Conservation (phyloP, 2,797 vertebrate genomes). For the Bradypodion ventrale region DNA sequence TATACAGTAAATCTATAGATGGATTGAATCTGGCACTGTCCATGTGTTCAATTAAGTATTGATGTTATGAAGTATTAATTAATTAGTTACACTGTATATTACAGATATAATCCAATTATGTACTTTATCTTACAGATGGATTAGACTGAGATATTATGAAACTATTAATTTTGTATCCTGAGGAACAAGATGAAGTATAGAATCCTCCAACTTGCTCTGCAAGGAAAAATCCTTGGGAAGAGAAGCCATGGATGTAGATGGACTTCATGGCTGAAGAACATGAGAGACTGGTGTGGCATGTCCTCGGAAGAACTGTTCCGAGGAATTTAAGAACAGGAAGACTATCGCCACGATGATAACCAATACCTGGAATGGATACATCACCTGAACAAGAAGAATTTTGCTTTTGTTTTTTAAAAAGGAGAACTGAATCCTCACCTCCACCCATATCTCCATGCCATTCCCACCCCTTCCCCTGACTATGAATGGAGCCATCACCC, state of each 20-base stretch:
- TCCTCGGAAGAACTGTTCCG: too few species aligned
- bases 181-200: too few species aligned
- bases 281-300: too few species aligned
- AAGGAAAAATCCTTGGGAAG: too few species aligned
- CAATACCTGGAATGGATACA: too few species aligned
- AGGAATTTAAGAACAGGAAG: too few species aligned
- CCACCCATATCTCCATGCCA: not conserved
- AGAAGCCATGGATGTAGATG: too few species aligned
- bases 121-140: not conserved
- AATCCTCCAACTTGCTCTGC: too few species aligned
- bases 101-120: not conserved
- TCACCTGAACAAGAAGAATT: not conserved
- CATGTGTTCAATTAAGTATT: not conserved
- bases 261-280: too few species aligned
- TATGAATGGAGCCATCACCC: conserved; percentile 63
- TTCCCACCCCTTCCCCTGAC: not conserved
- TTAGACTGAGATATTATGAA: not conserved
- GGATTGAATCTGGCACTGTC: not conserved
- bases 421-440: too few species aligned
- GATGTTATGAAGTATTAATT: not conserved
- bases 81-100: not conserved
- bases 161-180: too few species aligned
- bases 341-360: too few species aligned
- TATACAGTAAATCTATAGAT: not conserved
- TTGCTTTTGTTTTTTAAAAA: not conserved